Base-by-base conservation (phyloP, 2,888 invertebrate species). In the Mythimna vitellina region DNA sequence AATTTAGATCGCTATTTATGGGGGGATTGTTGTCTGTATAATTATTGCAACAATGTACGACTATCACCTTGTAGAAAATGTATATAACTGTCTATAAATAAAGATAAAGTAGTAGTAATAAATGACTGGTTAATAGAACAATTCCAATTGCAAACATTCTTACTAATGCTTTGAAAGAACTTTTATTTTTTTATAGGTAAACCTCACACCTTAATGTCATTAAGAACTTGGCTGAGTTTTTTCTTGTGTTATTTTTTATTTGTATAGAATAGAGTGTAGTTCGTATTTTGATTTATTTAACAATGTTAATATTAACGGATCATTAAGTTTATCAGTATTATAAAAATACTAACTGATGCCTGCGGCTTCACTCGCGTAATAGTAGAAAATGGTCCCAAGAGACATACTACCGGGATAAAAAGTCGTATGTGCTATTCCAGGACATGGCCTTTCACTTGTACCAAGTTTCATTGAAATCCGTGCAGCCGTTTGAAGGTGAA, bases 1-100 rank as follows among this genome's bases (percentile, higher is more conserved):
- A 79, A 78, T 74, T 73, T 51, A 51, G 57, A 42, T 72, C 29
- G 38, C 25, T 83, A 84, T 73, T 80, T 73, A 80, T 77, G 56
- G 54, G 29, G 20, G 46, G 67, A 77, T 80, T 67, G 61, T 77
- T 72, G 29, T 65, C 17, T 66, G 6, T 61, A 7, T 46, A 77
- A 80, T 80, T 77, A 80, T 17, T 57, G 29, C 57, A 65, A 73
- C 51, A 63, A 70, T 65, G 64, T 77, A 77, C 38, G 73, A 54
- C 63, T 79, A 57, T 67, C 58, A 29, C 73, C 73, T 70, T 67
- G 73, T 66, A 60, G 58, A 46, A 65, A 73, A 70, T 62, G 51
- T 70, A 65, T 54, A 70, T 77, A 69, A 60, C 38, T 22, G 62
- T 64, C 8, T 22, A 29, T 49, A 42, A n/a, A 20, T 76, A 29